Base-by-base conservation (phyloP, 2,113 vertebrate genomes). In the Bostrychus sinensis region DNA sequence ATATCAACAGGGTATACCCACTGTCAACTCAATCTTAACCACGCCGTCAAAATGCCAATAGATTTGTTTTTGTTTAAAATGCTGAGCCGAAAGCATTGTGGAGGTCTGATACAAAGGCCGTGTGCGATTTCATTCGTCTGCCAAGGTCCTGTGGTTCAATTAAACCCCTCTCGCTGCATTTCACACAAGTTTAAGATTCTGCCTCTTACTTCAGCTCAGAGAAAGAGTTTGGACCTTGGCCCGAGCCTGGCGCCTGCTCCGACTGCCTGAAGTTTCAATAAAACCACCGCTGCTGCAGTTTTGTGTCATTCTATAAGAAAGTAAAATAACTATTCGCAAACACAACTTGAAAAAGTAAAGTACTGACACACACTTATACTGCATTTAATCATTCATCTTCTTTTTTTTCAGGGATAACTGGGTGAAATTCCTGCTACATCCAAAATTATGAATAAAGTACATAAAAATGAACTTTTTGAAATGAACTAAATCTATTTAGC, bases 41-140 rank as follows among this genome's bases (percentile, higher is more conserved):
- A 16, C 23, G 28, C 4, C 26, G 26, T 22, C 12, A 53, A n/a
- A 10, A 67, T 53, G 46, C 22, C 48, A 41, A 50, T 7, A 46
- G 7, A 42, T 66, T 25, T 19, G 26, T 46, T 66, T 4, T 28
- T 12, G 30, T 59, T 75, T 34, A 51, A 51, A 51, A 51, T 51
- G 25, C 23, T 16, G 48, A 28, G 48, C 48, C 14, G 22, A 26
- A 14, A 16, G 23, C 48, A 7, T 30, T 28, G 14, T 28, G 16
- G 25, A 51, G 25, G 48, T 30, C 23, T n/a, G 25, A 51, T 51
- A 51, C 48, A 51, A 51, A 51, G 25, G 48, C 48, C 14, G 25
- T 3, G 7, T 30, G 48, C 16, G 48, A 51, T 51, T 51, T 30
- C 48, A 28, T 14, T 51, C 14, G 6, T 28, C 25, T 51, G 25